phyloP scores from a whole-genome alignment of 1,140 invertebrate species.

The Globodera ellingtonae region DNA sequence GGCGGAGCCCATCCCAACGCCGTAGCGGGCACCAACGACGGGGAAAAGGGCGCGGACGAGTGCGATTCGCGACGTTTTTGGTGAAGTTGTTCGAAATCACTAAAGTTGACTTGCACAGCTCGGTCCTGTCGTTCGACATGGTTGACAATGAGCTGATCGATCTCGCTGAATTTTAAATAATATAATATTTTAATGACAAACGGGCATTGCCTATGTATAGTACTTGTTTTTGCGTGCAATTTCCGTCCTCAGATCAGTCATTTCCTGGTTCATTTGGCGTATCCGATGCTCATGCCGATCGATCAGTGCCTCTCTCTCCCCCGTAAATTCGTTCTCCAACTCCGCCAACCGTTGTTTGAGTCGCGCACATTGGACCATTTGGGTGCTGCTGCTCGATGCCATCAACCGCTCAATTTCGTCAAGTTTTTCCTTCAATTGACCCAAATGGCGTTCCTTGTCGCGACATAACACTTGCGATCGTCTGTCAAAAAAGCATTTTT shows the following conservation, averaged over 20 bases:
- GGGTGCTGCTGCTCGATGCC: constrained; percentile 30
- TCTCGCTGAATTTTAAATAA: background rate
- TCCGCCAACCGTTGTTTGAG: constrained; percentile 48
- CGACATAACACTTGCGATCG: constrained; percentile 32
- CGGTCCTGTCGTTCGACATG: background rate
- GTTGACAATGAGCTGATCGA: background rate
- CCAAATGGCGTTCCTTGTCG: constrained; percentile 57
- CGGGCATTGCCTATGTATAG: background rate
- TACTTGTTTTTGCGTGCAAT: constrained; percentile 8
- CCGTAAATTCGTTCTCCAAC: constrained; percentile 40
- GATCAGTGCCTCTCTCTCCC: constrained; percentile 50
- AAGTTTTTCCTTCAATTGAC: constrained; percentile 58
- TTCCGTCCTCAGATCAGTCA: constrained; percentile 41
- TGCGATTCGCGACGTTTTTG: constrained; percentile 13
- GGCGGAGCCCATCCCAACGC: constrained; percentile 6
- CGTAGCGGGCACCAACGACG: constrained; percentile 2
- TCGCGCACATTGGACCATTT: constrained; percentile 41
- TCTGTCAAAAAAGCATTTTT: constrained; percentile 26
- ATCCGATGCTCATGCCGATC: constrained; percentile 58
- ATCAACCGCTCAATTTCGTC: constrained; percentile 57
- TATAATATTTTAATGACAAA: background rate
- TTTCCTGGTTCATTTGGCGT: constrained; percentile 59
- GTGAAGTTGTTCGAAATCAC: background rate
- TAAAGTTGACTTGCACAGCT: background rate
- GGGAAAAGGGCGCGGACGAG: background rate